Percentiles rank a stretch among this genome's conserved stretches.
phyloP scores from a whole-genome alignment of 1,140 invertebrate species.

The Neodiprion virginianus region DNA sequence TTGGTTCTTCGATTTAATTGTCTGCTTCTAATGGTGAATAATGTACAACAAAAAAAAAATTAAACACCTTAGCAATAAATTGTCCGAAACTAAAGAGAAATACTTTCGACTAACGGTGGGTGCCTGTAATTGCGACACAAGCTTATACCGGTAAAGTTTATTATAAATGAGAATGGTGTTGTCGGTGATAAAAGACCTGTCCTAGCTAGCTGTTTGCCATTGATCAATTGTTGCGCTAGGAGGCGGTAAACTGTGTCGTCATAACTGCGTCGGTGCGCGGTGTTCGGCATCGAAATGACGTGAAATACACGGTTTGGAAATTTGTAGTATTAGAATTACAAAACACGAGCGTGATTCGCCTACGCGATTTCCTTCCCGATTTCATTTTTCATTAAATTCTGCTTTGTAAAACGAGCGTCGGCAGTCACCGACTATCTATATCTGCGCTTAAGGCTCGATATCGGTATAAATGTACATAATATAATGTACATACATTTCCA shows the following conservation, averaged over 20 bases:
- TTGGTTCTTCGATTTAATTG: too few relatives aligned
- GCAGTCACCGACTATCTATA: neutral
- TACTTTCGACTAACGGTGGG: too few relatives aligned
- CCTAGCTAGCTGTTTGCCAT: neutral
- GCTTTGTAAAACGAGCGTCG: too few relatives aligned
- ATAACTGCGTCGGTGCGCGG: neutral
- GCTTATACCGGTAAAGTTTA: too few relatives aligned
- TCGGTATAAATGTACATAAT: too few relatives aligned
- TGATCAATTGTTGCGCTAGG: neutral
- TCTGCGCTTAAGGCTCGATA: neutral
- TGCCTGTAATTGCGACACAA: too few relatives aligned
- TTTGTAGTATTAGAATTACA: neutral
- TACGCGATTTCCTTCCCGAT: neutral
- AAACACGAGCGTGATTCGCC: neutral
- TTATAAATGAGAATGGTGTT: too few relatives aligned
- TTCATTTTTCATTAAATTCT: neutral
- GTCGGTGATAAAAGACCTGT: too few relatives aligned
- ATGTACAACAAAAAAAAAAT: too few relatives aligned
- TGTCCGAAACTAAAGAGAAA: too few relatives aligned
- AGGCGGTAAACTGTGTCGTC: neutral
- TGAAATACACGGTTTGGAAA: neutral
- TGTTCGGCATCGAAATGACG: neutral
- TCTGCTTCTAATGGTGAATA: too few relatives aligned
- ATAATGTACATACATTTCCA: neutral
- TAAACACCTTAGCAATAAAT: too few relatives aligned